Base-by-base conservation (phyloP, 2,888 invertebrate genomes). In the Cheilosia pagana region DNA sequence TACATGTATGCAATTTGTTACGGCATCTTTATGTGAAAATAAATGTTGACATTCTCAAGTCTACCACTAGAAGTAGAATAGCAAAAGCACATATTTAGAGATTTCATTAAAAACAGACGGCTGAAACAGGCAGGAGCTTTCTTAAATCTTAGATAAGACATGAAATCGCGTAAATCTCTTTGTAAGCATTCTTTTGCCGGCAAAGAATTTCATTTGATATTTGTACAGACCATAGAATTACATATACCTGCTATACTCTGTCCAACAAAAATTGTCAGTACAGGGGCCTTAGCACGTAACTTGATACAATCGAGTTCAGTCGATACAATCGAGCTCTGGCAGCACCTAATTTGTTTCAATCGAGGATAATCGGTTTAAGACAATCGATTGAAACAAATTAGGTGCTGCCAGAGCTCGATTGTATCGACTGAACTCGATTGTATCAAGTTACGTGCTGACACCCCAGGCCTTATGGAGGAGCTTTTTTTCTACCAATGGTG, bases 201-300 rank as follows among this genome's bases (percentile, higher is more conserved):
- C 16, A 31, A 71, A 43, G 43, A 48, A 23, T 43, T 57, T 72
- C 25, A 77, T 72, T 77, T 71, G 67, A 67, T 67, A 16, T 82
- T 82, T 82, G 82, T 82, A 82, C 82, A 82, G 82, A 82, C 62
- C 68, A 50, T 65, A 57, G 57, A 63, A 62, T 43, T n/a, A n/a
- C n/a, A 63, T 23, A 52, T 10, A 31, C n/a, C 62, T 53, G 43
- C 25, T 39, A n/a, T n/a, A n/a, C n/a, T n/a, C n/a, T n/a, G n/a
- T n/a, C n/a, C n/a, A n/a, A n/a, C n/a, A n/a, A n/a, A n/a, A n/a
- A n/a, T n/a, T n/a, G n/a, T n/a, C n/a, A n/a, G n/a, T n/a, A n/a
- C n/a, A n/a, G n/a, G n/a, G n/a, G n/a, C n/a, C n/a, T n/a, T n/a
- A n/a, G n/a, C n/a, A n/a, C n/a, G n/a, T n/a, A n/a, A n/a, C n/a